Conservation (phyloP, 2,888 invertebrate species). For the Epinotia brunnichana region DNA sequence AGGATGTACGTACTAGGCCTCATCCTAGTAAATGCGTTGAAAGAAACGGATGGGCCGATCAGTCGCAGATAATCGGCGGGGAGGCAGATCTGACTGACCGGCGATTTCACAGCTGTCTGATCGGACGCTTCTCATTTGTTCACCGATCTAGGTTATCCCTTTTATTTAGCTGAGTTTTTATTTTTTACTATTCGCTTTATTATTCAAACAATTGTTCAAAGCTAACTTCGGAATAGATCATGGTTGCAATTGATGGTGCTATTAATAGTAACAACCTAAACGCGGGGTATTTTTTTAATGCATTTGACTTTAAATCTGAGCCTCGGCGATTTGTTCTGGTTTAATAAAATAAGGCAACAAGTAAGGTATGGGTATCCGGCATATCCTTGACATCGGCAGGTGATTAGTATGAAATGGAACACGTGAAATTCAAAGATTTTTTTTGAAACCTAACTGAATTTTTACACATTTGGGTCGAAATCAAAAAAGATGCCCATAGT, state of each 20-base stretch:
- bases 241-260: too few relatives aligned
- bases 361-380: too few relatives aligned
- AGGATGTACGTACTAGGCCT: neutral
- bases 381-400: too few relatives aligned
- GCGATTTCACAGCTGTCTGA: slow-evolving; percentile 38
- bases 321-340: too few relatives aligned
- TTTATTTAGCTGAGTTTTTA: neutral
- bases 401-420: neutral
- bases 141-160: slow-evolving; percentile 19
- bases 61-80: slow-evolving; percentile 29
- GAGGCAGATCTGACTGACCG: slow-evolving; percentile 24
- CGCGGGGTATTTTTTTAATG: too few relatives aligned
- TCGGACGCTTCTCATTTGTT: slow-evolving; percentile 11
- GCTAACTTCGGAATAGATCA: neutral
- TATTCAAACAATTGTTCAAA: slow-evolving; percentile 15
- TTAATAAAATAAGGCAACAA: too few relatives aligned
- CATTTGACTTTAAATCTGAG: too few relatives aligned
- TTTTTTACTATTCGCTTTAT: neutral
- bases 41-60: slow-evolving; percentile 22
- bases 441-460: neutral
- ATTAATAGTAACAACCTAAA: too few relatives aligned
- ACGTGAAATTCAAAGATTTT: too few relatives aligned
- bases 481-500: too few relatives aligned
- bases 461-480: too few relatives aligned
- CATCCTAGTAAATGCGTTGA: slow-evolving; percentile 13